A percentile compares a stretch with the other conserved stretches of the same genome.
phyloP scores from a whole-genome alignment of 2,797 vertebrate genomes.

The Crocodylus rhombifer region DNA sequence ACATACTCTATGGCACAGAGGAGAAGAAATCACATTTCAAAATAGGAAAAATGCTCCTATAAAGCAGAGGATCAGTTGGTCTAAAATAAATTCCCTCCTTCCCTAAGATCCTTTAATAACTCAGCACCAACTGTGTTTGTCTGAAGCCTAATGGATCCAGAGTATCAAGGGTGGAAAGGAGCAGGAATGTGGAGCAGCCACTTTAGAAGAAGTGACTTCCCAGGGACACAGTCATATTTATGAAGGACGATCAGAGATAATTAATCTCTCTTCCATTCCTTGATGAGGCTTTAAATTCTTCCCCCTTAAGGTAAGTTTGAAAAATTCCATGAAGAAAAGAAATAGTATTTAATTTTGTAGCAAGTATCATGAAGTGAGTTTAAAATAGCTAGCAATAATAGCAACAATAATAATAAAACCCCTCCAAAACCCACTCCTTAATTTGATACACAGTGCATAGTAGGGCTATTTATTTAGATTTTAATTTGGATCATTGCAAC shows the following conservation, averaged over 20 bases:
- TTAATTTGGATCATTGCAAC: background rate
- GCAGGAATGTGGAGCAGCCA: accelerated
- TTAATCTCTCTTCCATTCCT: background rate
- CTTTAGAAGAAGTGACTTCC: background rate
- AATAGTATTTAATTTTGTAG: background rate
- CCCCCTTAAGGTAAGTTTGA: background rate
- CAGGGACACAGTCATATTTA: background rate
- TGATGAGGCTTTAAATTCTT: background rate
- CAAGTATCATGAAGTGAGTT: background rate
- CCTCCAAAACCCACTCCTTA: background rate
- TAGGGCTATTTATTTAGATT: background rate
- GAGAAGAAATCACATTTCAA: background rate
- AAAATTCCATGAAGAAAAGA: background rate
- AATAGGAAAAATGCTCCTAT: background rate
- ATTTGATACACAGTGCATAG: background rate
- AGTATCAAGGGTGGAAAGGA: background rate
- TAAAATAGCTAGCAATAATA: background rate
- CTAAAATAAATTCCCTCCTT: background rate
- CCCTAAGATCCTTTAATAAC: background rate
- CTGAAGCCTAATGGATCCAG: background rate
- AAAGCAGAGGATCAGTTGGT: background rate
- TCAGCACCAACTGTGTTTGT: background rate
- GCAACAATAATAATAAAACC: background rate
- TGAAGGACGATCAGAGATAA: background rate
- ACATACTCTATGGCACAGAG: background rate